Percentiles rank a stretch among this genome's conserved stretches.
Conservation (phyloP, 2,113 vertebrate species). For the Anthoscopus minutus region DNA sequence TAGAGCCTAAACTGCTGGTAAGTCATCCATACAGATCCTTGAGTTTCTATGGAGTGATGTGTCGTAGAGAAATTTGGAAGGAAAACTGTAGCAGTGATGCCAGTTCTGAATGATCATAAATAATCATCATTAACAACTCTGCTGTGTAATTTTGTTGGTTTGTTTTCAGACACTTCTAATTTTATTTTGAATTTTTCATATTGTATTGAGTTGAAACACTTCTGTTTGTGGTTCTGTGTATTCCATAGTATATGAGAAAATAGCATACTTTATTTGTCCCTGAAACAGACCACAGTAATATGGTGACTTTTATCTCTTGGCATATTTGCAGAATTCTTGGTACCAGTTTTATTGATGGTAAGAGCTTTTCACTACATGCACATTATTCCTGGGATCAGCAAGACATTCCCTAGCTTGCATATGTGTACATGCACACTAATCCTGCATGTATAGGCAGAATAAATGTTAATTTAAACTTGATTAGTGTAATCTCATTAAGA, state of each 20-base stretch:
- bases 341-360: neutral
- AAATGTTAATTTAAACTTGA: slow-evolving; percentile 24
- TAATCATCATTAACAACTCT: slow-evolving; percentile 72
- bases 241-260: slow-evolving; percentile 49
- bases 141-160: slow-evolving; percentile 71
- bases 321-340: neutral
- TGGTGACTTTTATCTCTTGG: slow-evolving; percentile 24
- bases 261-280: slow-evolving; percentile 54
- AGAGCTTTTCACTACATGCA: neutral
- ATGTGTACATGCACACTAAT: neutral
- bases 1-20: neutral
- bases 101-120: slow-evolving; percentile 70
- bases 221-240: slow-evolving; percentile 65
- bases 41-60: neutral
- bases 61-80: slow-evolving; percentile 58
- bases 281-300: slow-evolving; percentile 9
- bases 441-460: neutral
- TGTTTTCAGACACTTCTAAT: slow-evolving; percentile 72
- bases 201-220: slow-evolving; percentile 72
- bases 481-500: slow-evolving; percentile 28
- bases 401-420: neutral
- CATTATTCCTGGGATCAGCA: neutral
- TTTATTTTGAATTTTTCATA: slow-evolving; percentile 77
- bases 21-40: neutral
- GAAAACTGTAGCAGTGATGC: slow-evolving; percentile 46